These are phyloP conservation scores for Struthio camelus DNA, from an alignment of 2,113 vertebrate species.

Conservation along the genomic window DNA sequence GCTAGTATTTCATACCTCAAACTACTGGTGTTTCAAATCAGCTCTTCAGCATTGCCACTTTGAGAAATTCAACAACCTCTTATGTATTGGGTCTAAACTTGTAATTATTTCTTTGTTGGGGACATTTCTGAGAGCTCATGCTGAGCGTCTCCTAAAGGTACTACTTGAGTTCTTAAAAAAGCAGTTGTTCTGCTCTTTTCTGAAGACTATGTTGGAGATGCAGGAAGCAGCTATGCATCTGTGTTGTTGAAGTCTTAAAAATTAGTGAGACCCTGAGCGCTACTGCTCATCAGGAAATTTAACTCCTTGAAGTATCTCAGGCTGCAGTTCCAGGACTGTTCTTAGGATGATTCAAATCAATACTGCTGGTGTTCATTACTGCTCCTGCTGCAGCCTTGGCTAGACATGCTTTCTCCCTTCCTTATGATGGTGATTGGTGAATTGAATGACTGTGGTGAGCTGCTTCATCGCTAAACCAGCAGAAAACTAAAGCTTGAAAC, in stretches of 20 bases:
- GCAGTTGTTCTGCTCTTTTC: neutral
- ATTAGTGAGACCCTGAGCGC: neutral
- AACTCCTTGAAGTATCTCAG: neutral
- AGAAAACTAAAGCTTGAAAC: neutral
- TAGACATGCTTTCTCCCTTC: neutral
- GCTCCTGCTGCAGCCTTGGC: fast-evolving
- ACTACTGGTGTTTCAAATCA: neutral
- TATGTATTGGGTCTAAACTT: neutral
- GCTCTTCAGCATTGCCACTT: neutral
- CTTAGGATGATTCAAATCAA: neutral
- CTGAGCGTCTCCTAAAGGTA: neutral
- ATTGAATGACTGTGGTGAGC: neutral
- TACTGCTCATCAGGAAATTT: neutral
- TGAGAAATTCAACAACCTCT: neutral
- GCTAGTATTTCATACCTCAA: neutral
- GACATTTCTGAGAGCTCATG: neutral
- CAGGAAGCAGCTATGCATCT: neutral
- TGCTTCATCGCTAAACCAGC: neutral
- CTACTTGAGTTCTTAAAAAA: neutral
- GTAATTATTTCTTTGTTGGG: neutral
- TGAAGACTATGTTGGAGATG: neutral
- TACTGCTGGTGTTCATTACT: neutral
- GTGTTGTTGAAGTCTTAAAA: neutral
- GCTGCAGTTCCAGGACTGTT: neutral
- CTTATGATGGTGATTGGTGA: neutral